Base-by-base conservation (phyloP, 2,888 invertebrate species). In the Drosophila ochracea region DNA sequence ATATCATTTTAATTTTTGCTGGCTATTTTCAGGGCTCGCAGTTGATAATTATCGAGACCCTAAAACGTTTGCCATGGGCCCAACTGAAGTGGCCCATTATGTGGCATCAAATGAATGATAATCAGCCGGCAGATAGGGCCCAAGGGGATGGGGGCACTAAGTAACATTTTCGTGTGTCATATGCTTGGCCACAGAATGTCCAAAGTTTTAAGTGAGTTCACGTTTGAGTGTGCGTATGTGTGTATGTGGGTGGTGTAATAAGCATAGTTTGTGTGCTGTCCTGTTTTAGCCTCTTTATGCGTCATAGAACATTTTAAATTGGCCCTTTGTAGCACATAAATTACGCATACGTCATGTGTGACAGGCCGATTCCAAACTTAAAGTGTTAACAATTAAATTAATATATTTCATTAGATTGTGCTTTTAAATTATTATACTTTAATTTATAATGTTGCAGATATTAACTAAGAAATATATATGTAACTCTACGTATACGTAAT, bases 21-120 rank as follows among this genome's bases (percentile, higher is more conserved):
- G 35, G 19, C 31, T n/a, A n/a, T 50, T 37, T 62, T 28, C 6
- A 39, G 19, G 21, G 54, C 11, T 47, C 39, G n/a, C 28, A 58
- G 35, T 37, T 62, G 50, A 66, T 66, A 78, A 73, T 78, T 66
- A 66, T 78, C 41, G 62, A 66, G 61, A 50, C 65, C 52, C 49
- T 53, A 50, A 75, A 76, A 54, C 66, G 55, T 68, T 73, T 78
- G 64, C 64, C 31, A 37, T 50, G 47, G 57, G 58, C 70, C 63
- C 63, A 78, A 43, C 52, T 47, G 37, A 68, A 60, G 59, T 69
- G 80, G 28, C 53, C 50, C 37, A 66, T 60, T 64, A 63, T 61
- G 69, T 67, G 63, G 63, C 69, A 47, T 16, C 60, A 66, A 68
- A 68, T 60, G 62, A 64, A 67, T 47, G 70, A 62, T 80, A 68